phyloP scores from a whole-genome alignment of 2,888 invertebrate species.

The Amphipyra berbera region DNA sequence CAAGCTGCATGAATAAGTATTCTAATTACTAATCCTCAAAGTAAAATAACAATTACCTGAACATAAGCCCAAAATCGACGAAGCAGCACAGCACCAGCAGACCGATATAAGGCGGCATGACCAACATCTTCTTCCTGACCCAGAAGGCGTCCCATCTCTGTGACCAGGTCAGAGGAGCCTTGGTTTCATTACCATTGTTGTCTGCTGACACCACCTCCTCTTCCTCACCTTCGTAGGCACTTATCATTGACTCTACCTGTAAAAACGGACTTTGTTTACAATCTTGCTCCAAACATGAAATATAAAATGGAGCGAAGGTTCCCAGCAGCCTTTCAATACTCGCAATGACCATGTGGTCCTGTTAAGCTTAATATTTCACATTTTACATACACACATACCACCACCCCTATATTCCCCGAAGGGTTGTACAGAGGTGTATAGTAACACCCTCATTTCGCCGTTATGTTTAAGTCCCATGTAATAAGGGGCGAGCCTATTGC shows the following conservation, averaged over 20 bases:
- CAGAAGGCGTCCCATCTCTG: conserved; percentile 85
- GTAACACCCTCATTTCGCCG: too few species aligned
- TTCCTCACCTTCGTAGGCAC: conserved; percentile 81
- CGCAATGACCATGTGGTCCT: too few species aligned
- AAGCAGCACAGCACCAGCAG: conserved; percentile 88
- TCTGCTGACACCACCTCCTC: conserved; percentile 84
- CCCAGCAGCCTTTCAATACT: too few species aligned
- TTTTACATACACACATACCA: too few species aligned
- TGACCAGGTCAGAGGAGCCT: conserved; percentile 79
- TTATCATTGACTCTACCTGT: conserved; percentile 86
- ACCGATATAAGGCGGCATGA: conserved; percentile 88
- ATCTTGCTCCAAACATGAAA: neutral
- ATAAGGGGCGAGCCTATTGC: too few species aligned
- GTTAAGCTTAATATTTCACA: too few species aligned
- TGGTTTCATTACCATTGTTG: conserved; percentile 85
- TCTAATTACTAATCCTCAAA: too few species aligned
- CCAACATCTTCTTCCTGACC: conserved; percentile 85
- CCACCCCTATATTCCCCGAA: too few species aligned
- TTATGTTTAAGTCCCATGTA: too few species aligned
- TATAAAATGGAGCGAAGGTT: too few species aligned
- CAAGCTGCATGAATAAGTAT: too few species aligned
- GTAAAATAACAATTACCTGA: conserved; percentile 78
- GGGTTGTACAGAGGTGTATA: too few species aligned
- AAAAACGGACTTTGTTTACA: conserved; percentile 5
- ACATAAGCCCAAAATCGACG: conserved; percentile 91